These are phyloP conservation scores for Chloroceryle amazona DNA, from an alignment of 2,797 vertebrate species.

Conservation along the genomic window DNA sequence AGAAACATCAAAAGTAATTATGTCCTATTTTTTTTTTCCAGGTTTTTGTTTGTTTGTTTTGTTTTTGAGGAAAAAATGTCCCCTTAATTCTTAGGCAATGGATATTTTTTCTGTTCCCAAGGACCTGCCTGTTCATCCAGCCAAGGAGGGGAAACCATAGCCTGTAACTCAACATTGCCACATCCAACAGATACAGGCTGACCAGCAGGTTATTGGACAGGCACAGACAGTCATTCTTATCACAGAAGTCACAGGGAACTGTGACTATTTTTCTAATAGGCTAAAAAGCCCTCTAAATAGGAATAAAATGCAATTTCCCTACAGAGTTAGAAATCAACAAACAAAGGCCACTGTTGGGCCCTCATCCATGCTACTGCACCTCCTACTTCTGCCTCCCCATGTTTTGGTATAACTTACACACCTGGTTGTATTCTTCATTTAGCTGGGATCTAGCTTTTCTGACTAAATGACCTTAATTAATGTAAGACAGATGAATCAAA, in stretches of 20 bases:
- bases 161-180: neutral
- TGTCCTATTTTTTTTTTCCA: neutral
- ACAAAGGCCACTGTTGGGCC: neutral
- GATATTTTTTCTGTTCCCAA: neutral
- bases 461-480: neutral
- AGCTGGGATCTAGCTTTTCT: neutral
- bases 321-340: neutral
- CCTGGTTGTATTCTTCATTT: neutral
- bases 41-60: neutral
- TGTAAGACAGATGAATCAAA: neutral
- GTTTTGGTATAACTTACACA: neutral
- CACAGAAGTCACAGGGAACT: too few relatives aligned
- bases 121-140: neutral
- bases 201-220: neutral
- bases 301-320: neutral
- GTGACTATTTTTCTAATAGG: neutral
- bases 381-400: neutral
- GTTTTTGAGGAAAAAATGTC: neutral
- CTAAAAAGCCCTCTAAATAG: neutral
- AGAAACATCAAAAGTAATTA: neutral
- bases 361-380: neutral
- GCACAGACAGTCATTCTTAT: neutral
- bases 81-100: neutral
- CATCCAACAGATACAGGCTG: neutral
- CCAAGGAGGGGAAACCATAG: neutral